These are phyloP conservation scores for Allophyes oxyacanthae DNA, from an alignment of 2,888 invertebrate genomes.

Conservation along the genomic window DNA sequence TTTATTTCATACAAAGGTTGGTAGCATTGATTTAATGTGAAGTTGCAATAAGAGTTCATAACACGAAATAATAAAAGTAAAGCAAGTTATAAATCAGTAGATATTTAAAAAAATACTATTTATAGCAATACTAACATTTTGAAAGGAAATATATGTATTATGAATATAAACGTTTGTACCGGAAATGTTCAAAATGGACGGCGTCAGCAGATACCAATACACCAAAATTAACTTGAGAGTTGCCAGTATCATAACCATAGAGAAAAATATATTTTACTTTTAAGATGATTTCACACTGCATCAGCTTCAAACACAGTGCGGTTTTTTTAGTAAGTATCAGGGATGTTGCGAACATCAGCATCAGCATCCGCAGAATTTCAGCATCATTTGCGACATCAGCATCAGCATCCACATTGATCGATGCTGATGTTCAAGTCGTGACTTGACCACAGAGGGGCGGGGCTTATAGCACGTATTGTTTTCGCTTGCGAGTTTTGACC, in stretches of 20 bases:
- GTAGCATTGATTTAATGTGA: slow-evolving; percentile 69
- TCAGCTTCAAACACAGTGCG: too few relatives aligned
- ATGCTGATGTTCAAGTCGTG: too few relatives aligned
- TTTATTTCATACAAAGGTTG: slow-evolving; percentile 71
- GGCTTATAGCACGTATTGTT: too few relatives aligned
- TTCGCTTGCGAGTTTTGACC: too few relatives aligned
- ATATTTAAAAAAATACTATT: neutral
- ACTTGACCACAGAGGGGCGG: too few relatives aligned
- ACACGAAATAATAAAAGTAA: neutral
- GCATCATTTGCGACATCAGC: too few relatives aligned
- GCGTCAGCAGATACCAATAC: slow-evolving; percentile 86
- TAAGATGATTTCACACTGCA: slow-evolving; percentile 6
- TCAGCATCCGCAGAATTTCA: too few relatives aligned
- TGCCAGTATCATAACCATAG: slow-evolving; percentile 55
- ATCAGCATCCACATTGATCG: too few relatives aligned
- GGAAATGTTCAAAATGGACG: slow-evolving; percentile 72
- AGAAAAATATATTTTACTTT: slow-evolving; percentile 10
- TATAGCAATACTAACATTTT: neutral
- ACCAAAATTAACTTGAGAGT: slow-evolving; percentile 48
- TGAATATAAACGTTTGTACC: slow-evolving; percentile 51
- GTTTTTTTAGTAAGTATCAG: too few relatives aligned
- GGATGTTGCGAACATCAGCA: too few relatives aligned
- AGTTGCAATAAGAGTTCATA: slow-evolving; percentile 8
- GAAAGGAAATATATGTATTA: neutral
- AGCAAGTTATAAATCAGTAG: neutral